phyloP scores from a whole-genome alignment of 92 coral and sea anemone species.

The Porites evermanni region DNA sequence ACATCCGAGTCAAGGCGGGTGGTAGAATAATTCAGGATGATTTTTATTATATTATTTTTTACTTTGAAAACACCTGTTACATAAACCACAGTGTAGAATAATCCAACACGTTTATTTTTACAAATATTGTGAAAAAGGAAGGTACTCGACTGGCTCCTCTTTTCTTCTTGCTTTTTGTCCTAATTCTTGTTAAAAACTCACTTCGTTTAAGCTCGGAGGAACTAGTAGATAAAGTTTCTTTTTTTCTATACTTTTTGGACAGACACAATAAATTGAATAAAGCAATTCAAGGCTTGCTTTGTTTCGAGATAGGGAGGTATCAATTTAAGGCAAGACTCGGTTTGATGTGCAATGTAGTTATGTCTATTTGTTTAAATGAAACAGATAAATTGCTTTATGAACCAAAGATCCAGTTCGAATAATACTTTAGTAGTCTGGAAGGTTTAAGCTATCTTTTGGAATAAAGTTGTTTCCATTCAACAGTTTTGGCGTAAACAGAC shows the following conservation, averaged over 20 bases:
- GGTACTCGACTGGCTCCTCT: background rate
- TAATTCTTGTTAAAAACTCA: background rate
- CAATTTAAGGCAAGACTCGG: background rate
- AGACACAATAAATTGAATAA: background rate
- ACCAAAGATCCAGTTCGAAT: background rate
- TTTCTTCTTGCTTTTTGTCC: background rate
- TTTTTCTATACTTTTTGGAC: background rate
- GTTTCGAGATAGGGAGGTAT: background rate
- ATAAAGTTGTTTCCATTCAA: constrained; percentile 15
- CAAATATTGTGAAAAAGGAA: background rate
- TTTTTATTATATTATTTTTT: constrained; percentile 32
- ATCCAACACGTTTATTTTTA: constrained; percentile 25
- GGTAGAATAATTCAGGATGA: constrained; percentile 37
- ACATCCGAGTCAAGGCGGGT: constrained; percentile 38
- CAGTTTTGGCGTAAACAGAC: constrained; percentile 11
- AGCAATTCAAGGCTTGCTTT: background rate
- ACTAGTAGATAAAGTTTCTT: background rate
- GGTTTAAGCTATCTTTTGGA: background rate
- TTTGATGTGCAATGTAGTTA: background rate
- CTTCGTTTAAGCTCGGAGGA: background rate
- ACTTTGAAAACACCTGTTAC: constrained; percentile 34
- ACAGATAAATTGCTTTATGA: background rate
- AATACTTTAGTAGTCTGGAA: background rate
- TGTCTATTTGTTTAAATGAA: background rate
- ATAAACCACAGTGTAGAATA: constrained; percentile 24